A percentile compares a stretch with the other conserved stretches of the same genome.
Conservation (phyloP, 2,113 vertebrate species). For the Nannospalax galili region DNA sequence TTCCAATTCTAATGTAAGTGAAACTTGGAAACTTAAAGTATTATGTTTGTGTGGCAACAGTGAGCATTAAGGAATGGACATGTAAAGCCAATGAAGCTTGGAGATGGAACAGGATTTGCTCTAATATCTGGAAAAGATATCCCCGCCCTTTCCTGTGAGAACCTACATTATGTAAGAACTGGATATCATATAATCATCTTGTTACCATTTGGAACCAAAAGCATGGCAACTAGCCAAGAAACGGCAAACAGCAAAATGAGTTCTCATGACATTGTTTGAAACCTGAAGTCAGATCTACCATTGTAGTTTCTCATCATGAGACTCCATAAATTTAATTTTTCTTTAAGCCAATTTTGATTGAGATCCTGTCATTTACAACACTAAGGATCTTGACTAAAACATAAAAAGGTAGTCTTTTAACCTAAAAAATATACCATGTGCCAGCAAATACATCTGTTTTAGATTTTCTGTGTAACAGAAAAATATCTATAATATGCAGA, state of each 20-base stretch:
- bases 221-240: conserved; percentile 52
- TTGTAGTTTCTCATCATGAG: not conserved
- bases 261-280: conserved; percentile 36
- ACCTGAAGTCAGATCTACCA: conserved; percentile 17
- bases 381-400: not conserved
- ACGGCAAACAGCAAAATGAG: conserved; percentile 1
- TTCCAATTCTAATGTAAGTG: not conserved
- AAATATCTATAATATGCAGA: not conserved
- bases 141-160: not conserved
- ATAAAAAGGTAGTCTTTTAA: conserved; percentile 30
- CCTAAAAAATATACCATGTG: not conserved
- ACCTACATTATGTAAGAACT: not conserved
- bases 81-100: not conserved
- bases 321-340: conserved; percentile 61
- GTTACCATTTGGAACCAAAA: conserved; percentile 48
- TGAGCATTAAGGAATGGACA: not conserved
- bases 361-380: conserved; percentile 56
- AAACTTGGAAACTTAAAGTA: not conserved
- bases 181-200: conserved; percentile 34
- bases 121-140: conserved; percentile 49
- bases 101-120: not conserved
- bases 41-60: not conserved
- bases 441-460: conserved; percentile 60
- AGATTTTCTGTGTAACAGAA: not conserved
- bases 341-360: conserved; percentile 65